A percentile compares a stretch with the other conserved stretches of the same genome.
Evolutionary conservation across 35 echinoderm and acorn worm genomes (phyloP).

Genomic region (Nesometra sesokonis): DNA sequence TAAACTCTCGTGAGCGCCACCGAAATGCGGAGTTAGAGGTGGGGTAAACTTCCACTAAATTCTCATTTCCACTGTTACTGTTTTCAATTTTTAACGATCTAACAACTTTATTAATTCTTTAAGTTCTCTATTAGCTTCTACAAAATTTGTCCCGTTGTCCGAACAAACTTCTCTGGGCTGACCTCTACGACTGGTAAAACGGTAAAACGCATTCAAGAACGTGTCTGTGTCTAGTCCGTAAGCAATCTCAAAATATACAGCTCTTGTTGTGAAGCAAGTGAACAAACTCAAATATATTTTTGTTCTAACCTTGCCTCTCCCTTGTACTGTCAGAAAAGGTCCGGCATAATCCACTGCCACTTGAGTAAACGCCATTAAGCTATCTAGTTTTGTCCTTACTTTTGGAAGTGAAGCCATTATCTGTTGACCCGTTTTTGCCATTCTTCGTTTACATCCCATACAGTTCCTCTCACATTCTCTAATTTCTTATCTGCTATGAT

Average conservation of each 20-base stretch:
- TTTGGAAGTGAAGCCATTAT: constrained; percentile 7
- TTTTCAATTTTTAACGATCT: neutral
- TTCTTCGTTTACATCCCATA: neutral
- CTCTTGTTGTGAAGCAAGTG: neutral
- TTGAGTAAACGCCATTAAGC: neutral
- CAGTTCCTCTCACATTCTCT: constrained; percentile 32
- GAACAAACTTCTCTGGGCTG: neutral
- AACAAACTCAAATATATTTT: neutral
- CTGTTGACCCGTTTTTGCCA: constrained; percentile 4
- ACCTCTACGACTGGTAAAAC: neutral
- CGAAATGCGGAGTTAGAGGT: constrained; percentile 16
- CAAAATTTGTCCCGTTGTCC: constrained; percentile 29
- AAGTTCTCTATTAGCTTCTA: constrained; percentile 4
- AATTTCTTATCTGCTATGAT: constrained; percentile 16
- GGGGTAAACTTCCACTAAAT: constrained; percentile 5
- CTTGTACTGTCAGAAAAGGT: neutral
- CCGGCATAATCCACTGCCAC: neutral
- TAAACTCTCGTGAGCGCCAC: constrained; percentile 18
- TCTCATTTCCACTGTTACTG: neutral
- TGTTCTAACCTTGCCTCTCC: neutral
- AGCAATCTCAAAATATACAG: neutral
- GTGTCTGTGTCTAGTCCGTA: neutral
- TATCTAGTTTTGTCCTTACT: neutral
- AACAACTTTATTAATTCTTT: neutral
- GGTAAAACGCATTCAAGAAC: neutral